Evolutionary conservation across 1,140 invertebrate species (phyloP), one percentile per base, ranked within the genome.

Genomic region (Cyphomyrmex costatus): DNA sequence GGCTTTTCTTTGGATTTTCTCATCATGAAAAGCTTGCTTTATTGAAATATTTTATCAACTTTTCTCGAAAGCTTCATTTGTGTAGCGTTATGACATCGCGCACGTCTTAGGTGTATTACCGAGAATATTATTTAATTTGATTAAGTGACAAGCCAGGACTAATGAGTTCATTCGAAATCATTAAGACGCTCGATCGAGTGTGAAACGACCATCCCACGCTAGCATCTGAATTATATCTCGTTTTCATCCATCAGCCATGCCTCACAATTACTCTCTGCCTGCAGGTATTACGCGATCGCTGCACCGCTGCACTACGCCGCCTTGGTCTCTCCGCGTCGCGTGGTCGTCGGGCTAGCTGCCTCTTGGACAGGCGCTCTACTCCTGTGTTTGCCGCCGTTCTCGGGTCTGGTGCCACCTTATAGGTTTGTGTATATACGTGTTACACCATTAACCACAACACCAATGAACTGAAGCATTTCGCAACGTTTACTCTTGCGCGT

Each of bases 241-340:
- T 46, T 16, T 42, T 21, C 6, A 16, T 1, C 60, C 6, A 16
- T 1, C 60, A 19, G 1, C 3, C 49, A n/a, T 19, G 30, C 36
- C n/a, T 10, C 30, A 63, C 61, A 42, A 76, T 60, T 73, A 27
- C 36, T 87, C 63, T 86, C 27, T 85, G 68, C 84, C 27, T 85
- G 68, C 84, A 95, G 95, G 83, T 98, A 97, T 89, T 97, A 97
- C 88, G 97, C 97, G 27, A 98, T 98, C 61, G 96, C 97, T 2
- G 96, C 97, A 2, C 97, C 97, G 2, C 92, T 98, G 56, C 97
- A 98, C 93, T 98, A 98, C 93, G 96, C 96, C 10, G 96, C 97
- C 46, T 95, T 97, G 65, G 97, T 98, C 0, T 97, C 96, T 66
- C 96, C 96, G 0, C 95, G 95, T 85, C 96, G 95, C 66, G 95